Percentiles rank a stretch among this genome's conserved stretches.
Conservation (phyloP, 2,113 vertebrate genomes). For the Baryphthengus martii region DNA sequence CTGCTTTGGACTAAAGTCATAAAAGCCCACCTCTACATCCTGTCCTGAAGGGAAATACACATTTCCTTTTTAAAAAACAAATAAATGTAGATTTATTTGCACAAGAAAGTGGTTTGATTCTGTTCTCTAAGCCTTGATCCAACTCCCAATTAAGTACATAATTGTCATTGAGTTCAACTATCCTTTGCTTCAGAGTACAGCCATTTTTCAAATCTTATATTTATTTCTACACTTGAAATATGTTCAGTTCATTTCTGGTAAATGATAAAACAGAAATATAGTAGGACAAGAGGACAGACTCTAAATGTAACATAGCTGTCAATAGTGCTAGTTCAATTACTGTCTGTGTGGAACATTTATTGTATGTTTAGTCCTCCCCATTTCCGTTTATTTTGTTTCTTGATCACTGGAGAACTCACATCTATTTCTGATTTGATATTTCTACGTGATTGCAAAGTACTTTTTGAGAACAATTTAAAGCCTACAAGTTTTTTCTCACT, state of each 20-base stretch:
- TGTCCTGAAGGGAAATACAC: not conserved
- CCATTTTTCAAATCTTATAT: not conserved
- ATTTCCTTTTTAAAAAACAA: not conserved
- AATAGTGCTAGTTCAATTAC: not conserved
- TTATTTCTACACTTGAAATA: slow-evolving; percentile 13
- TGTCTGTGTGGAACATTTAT: not conserved
- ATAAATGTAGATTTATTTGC: not conserved
- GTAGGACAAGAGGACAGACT: not conserved
- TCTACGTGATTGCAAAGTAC: not conserved
- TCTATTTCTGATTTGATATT: not conserved
- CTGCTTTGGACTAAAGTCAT: not conserved
- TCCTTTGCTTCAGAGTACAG: not conserved
- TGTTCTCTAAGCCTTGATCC: not conserved
- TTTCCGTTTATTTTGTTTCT: not conserved
- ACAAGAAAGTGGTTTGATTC: not conserved
- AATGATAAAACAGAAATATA: slow-evolving; percentile 7
- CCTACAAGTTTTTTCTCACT: not conserved
- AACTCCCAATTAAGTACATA: not conserved
- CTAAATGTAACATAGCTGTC: not conserved
- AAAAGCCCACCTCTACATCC: not conserved
- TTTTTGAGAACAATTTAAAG: not conserved
- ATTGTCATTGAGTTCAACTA: not conserved
- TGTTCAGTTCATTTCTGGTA: not conserved
- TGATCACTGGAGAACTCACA: not conserved
- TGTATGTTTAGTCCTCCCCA: not conserved